Evolutionary conservation across 2,888 invertebrate genomes (phyloP), one percentile per base, ranked within the genome.

Genomic region (Himalopsyche japonica): DNA sequence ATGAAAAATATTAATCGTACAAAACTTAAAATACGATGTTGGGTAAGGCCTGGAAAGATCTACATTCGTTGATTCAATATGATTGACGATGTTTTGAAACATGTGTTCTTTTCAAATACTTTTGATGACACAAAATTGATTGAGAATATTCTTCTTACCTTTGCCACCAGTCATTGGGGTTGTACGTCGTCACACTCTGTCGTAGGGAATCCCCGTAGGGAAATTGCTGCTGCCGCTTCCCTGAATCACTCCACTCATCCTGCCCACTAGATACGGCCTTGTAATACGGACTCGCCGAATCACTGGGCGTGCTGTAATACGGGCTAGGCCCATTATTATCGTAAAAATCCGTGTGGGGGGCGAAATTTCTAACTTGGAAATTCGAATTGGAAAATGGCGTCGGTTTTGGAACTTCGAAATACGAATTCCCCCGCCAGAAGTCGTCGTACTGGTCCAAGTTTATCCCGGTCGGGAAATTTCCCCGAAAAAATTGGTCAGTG

Each of bases 141-240:
- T 79, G 80, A 64, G 27, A 37, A 37, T 34, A 34, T 34, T 37
- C 37, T 88, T 12, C 93, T 91, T 90, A 93, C 92, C 95, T 94
- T 87, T 92, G 92, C 90, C 94, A 93, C 95, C 95, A 95, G 84
- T 94, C 92, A 81, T 81, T 86, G 82, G 82, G 89, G 89, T 86
- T 89, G 89, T 3, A 89, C 89, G 82, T 88, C 87, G 83, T 89
- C 88, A 79, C 87, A 57, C 86, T 24, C 57, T 57, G 57, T n/a
- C 57, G 57, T 20, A 57, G 57, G 57, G 57, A 20, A 87, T 88
- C 12, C 88, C 87, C 79, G 87, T 87, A 34, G 87, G 85, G 83
- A 86, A 87, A 87, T 79, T 85, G 86, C 34, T 87, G 87, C 27
- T 81, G 86, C 80, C 86, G 87, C 81, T 57, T 85, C 24, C 37